Base-by-base conservation (phyloP, 2,797 vertebrate species). In the Lepilemur ruficaudatus region DNA sequence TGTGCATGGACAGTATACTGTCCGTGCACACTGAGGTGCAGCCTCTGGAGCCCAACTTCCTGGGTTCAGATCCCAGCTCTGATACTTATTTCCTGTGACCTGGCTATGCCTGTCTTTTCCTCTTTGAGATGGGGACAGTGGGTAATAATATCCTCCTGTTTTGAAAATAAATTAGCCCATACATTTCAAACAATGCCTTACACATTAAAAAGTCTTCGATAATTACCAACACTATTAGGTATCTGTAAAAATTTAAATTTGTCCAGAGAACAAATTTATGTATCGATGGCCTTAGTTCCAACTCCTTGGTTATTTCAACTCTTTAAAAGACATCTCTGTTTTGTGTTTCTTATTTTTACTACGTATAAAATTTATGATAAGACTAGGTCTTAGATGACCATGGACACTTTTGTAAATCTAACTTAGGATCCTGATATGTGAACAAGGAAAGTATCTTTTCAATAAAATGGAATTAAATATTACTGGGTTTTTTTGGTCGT, bases 91-190 rank as follows among this genome's bases (percentile, higher is more conserved):
- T 46, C 57, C 38, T 63, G 15, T 46, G 69, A 65, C 48, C 46
- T 28, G 92, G 22, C 73, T n/a, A 10, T 61, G 41, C 82, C 83
- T 96, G 30, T 63, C 95, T 95, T 57, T 80, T 70, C 59, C 41
- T 80, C 17, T 8, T 91, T 41, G 72, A 93, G 88, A 96, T 8
- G 13, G 81, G 83, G 55, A 4, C 6, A 59, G 14, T 23, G 2
- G 25, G n/a, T 23, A 52, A 2, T 23, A 52, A 41, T 43, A 61
- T 3, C 65, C 11, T 38, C 0, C 0, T 65, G 9, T 50, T 79
- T 9, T 88, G 50, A 96, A 35, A 96, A 72, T 52, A 52, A 41
- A 59, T 55, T 41, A 32, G 28, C 23, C 59, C 23, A 11, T 43
- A 52, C 1, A 13, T n/a, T 61, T 50, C 59, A 46, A 93, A 84